Evolutionary conservation across 2,888 invertebrate species (phyloP).

Genomic region (Hemicrepidius hirtus): DNA sequence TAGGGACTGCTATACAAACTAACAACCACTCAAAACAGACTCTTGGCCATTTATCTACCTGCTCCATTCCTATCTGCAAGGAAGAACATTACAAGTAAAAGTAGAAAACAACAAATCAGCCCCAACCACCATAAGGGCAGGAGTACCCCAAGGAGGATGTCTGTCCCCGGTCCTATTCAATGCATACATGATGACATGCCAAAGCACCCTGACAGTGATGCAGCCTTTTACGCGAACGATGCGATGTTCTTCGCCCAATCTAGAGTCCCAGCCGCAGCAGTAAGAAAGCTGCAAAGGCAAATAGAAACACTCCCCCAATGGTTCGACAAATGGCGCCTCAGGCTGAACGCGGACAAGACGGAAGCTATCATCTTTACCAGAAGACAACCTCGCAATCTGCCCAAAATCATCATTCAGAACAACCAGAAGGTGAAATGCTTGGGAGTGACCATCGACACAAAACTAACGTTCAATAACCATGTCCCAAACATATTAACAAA

Average conservation of each 20-base stretch:
- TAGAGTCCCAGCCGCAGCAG: neutral
- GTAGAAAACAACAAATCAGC: neutral
- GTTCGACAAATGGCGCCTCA: neutral
- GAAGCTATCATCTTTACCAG: neutral
- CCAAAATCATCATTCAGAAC: no score
- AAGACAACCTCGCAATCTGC: neutral
- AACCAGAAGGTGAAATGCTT: neutral
- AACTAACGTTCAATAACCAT: neutral
- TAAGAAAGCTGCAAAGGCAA: neutral
- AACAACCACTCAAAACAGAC: neutral
- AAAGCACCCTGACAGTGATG: no score
- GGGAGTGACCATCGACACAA: neutral
- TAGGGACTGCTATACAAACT: slow-evolving; percentile 54
- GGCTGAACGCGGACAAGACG: neutral
- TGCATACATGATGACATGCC: neutral
- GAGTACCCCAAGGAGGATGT: neutral
- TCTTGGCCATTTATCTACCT: neutral
- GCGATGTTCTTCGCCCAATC: neutral
- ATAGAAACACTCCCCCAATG: neutral
- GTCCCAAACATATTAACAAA: neutral
- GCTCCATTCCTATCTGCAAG: neutral
- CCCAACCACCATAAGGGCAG: neutral
- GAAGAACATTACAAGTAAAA: neutral
- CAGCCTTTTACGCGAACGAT: no score
- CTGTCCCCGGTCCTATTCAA: neutral